These are phyloP conservation scores for Cephus runcator DNA, from an alignment of 2,888 invertebrate species.

Conservation along the genomic window DNA sequence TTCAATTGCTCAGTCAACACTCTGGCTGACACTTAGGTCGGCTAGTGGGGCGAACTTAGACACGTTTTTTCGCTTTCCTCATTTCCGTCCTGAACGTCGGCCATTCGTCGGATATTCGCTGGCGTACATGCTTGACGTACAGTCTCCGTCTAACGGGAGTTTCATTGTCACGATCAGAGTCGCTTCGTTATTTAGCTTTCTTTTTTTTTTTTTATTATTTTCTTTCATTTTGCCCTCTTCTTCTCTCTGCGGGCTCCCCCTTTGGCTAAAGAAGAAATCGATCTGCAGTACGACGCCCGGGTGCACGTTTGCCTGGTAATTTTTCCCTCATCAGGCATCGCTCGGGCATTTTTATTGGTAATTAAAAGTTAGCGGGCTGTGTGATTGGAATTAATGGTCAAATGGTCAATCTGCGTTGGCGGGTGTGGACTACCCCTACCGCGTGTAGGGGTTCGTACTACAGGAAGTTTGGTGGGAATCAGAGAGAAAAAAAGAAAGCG, in stretches of 20 bases:
- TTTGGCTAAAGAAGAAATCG: slow-evolving; percentile 22
- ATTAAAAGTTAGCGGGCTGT: slow-evolving; percentile 61
- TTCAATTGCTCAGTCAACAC: slow-evolving; percentile 55
- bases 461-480: background rate
- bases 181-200: background rate
- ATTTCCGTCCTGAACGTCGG: slow-evolving; percentile 45
- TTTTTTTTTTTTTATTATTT: background rate
- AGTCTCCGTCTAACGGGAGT: background rate
- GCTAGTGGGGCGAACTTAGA: slow-evolving; percentile 34
- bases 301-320: slow-evolving; percentile 38
- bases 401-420: slow-evolving; percentile 44
- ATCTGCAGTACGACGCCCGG: slow-evolving; percentile 25
- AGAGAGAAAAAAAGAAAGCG: background rate
- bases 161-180: background rate
- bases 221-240: background rate
- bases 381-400: slow-evolving; percentile 64
- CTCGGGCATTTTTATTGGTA: slow-evolving; percentile 61
- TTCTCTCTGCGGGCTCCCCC: background rate
- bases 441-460: background rate
- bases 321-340: slow-evolving; percentile 53
- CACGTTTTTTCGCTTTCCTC: slow-evolving; percentile 61
- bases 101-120: background rate
- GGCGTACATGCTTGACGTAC: background rate
- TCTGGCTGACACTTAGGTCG: slow-evolving; percentile 36
- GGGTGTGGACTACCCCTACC: background rate